Evolutionary conservation across 1,140 invertebrate genomes (phyloP), one percentile per base, ranked within the genome.

Genomic region (Manduca sexta): DNA sequence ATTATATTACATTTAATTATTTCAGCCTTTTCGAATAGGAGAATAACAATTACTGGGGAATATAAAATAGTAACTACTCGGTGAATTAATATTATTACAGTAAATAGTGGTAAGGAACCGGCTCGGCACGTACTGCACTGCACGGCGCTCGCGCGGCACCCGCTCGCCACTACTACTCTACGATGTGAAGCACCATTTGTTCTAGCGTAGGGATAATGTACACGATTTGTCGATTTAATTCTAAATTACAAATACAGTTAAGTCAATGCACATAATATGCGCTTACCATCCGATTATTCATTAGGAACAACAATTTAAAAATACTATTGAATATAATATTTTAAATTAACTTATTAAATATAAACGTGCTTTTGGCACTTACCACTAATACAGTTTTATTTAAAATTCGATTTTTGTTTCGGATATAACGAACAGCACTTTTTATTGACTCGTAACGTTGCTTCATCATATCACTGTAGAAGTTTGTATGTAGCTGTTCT

Each of bases 181-280:
- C 81, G 63, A 74, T 69, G 75, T 81, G 79, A 83, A 83, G 81
- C 81, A 84, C 81, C 81, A 84, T 84, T 80, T 81, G 79, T 84
- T 84, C 77, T 83, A 84, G 81, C 79, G 75, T 84, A 84, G 75
- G 81, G 79, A 78, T 69, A 82, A 84, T 84, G 81, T 84, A 84
- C 81, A 84, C 69, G 64, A 64, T 79, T 77, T 63, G 52, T 70
- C 69, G 61, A 73, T 72, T 80, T 72, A 75, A 79, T 64, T 79
- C 70, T 80, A 80, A 74, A 54, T 73, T 70, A 74, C 57, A 18
- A 74, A 75, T 80, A 84, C 66, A 78, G 69, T 80, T 80, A 84
- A 66, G 54, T 73, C 70, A 60, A 61, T 70, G 70, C 72, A 70
- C 66, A 71, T 68, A 41, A 31, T 21, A 75, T 60, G 70, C 66